Percentiles rank a stretch among this genome's conserved stretches.
Conservation (phyloP, 2,888 invertebrate species). For the Spilarctia lutea region DNA sequence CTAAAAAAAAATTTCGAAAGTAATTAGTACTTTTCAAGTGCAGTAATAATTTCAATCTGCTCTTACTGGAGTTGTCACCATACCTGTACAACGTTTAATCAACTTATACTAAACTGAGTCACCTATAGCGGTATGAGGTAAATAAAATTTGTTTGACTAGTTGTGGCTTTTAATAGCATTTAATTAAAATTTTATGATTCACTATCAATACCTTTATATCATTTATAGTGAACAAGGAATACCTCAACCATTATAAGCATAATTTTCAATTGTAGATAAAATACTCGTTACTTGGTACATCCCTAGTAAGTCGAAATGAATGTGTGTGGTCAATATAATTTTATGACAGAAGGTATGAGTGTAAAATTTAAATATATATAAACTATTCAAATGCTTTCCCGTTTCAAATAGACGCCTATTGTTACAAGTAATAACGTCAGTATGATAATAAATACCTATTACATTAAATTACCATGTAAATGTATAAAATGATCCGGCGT, state of each 20-base stretch:
- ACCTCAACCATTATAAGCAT: neutral
- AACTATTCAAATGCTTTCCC: conserved; percentile 17
- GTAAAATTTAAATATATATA: conserved; percentile 12
- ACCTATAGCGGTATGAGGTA: neutral
- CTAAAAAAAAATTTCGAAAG: no score
- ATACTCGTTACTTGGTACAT: neutral
- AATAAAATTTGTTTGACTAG: neutral
- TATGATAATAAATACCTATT: conserved; percentile 7
- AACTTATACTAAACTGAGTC: neutral
- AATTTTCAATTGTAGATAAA: neutral
- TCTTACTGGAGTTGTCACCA: neutral
- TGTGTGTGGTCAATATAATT: conserved; percentile 17
- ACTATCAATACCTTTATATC: neutral
- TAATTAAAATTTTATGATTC: neutral
- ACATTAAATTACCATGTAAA: neutral
- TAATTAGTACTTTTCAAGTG: no score
- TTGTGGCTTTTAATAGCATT: neutral
- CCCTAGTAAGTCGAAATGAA: neutral
- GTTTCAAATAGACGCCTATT: conserved; percentile 6
- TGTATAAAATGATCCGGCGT: neutral
- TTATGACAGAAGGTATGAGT: conserved; percentile 12
- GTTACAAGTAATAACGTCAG: conserved; percentile 7
- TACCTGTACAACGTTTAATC: neutral
- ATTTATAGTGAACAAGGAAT: neutral
- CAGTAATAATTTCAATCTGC: neutral